These are phyloP conservation scores for Micromys minutus DNA, from an alignment of 2,113 vertebrate species.

Conservation along the genomic window DNA sequence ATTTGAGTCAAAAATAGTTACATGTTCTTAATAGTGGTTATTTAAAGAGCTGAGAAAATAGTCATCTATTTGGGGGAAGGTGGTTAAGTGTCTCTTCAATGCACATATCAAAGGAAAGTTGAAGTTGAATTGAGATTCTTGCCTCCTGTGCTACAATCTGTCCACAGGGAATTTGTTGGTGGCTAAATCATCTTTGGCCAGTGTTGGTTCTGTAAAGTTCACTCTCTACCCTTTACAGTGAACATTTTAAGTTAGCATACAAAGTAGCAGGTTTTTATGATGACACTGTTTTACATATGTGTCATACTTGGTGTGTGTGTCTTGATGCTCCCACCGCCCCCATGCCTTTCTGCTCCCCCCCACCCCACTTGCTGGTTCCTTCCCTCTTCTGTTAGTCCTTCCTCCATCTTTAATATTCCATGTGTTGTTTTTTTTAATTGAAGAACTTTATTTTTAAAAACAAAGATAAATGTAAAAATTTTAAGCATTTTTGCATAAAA, in stretches of 20 bases:
- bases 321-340: too few species aligned
- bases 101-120: slow-evolving; percentile 10
- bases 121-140: slow-evolving; percentile 40
- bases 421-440: too few species aligned
- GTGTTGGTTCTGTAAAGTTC: slow-evolving; percentile 36
- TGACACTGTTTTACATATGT: not conserved
- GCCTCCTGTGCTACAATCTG: not conserved
- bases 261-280: not conserved
- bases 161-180: slow-evolving; percentile 34
- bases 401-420: not conserved
- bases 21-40: slow-evolving; percentile 6
- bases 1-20: slow-evolving; percentile 3
- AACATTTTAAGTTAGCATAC: not conserved
- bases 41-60: slow-evolving; percentile 28
- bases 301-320: not conserved
- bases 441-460: too few species aligned
- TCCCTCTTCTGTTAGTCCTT: not conserved
- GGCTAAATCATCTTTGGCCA: not conserved
- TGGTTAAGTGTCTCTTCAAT: not conserved
- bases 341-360: not conserved
- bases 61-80: slow-evolving; percentile 12
- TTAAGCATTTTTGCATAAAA: too few species aligned
- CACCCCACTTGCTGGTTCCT: not conserved
- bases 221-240: slow-evolving; percentile 34
- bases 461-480: too few species aligned